Base-by-base conservation (phyloP, 2,797 vertebrate species). In the Clamator glandarius region DNA sequence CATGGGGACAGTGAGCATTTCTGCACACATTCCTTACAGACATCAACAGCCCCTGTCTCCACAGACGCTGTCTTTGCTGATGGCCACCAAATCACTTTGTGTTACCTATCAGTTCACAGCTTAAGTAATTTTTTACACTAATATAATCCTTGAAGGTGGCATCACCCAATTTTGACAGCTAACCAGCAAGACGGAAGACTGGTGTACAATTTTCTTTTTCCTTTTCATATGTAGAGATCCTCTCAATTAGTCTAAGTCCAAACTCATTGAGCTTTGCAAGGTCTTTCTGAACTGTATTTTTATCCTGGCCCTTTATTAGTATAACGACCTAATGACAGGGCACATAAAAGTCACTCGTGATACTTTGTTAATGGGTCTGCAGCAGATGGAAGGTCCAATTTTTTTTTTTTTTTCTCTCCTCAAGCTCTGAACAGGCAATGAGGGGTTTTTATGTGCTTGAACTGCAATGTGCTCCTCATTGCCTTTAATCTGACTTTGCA, bases 401-500 rank as follows among this genome's bases (percentile, higher is more conserved):
- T 51, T 50, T 44, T 51, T 35, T 7, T 64, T 51, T 50, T 44
- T 51, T 33, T 42, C 21, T 7, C 9, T 5, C 39, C 15, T 87
- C 72, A 64, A 66, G 62, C 80, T 33, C 82, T 58, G 58, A 59
- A 11, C n/a, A 16, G 42, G 58, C 76, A 77, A 41, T 29, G 62
- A 89, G 31, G 50, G 42, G 28, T 6, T 90, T 66, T 92, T 64
- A 80, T 87, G 51, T 14, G 23, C 52, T 90, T 87, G 68, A 92
- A 93, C 70, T 48, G 51, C 87, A 70, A 3, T 6, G 48, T 50
- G 81, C 36, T 86, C 78, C 92, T 92, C 72, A 42, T 92, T 95
- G 92, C 87, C 92, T 94, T 95, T 92, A 94, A 94, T 96, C 76
- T 96, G 92, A 69, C 91, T 96, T 96, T 95, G 89, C 73, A 86